Percentiles rank a stretch among this genome's conserved stretches.
These are phyloP conservation scores for Harmothoe impar DNA, from an alignment of 2,888 invertebrate genomes.

Conservation along the genomic window DNA sequence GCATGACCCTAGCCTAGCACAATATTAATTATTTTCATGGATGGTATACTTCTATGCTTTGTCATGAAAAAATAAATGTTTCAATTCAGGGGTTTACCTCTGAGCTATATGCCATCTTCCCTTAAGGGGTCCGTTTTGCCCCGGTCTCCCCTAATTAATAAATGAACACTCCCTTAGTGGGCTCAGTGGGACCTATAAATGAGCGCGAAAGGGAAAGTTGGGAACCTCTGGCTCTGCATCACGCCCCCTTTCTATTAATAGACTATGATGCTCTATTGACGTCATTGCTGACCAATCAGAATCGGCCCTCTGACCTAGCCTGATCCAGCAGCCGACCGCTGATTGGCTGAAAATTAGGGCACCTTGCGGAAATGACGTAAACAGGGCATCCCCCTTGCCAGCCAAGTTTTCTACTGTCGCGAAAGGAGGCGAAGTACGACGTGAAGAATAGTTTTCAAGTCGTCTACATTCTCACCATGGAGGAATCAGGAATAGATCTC, in stretches of 20 bases:
- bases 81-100: too few species aligned
- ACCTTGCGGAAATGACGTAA: slow-evolving; percentile 42
- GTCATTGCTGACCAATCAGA: neutral
- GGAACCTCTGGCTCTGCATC: neutral
- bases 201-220: too few species aligned
- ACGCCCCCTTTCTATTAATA: slow-evolving; percentile 27
- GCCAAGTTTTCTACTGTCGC: neutral
- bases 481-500: slow-evolving; percentile 57
- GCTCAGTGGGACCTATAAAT: too few species aligned
- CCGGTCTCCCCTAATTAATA: too few species aligned
- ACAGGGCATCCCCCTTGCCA: neutral
- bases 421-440: neutral
- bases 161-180: too few species aligned
- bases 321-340: neutral
- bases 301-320: neutral
- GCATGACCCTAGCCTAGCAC: too few species aligned
- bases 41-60: too few species aligned
- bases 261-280: neutral
- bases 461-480: neutral
- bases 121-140: too few species aligned
- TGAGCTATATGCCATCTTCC: too few species aligned
- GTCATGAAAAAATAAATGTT: too few species aligned
- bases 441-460: neutral
- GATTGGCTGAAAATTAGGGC: slow-evolving; percentile 19
- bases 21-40: too few species aligned